Evolutionary conservation across 2,797 vertebrate species (phyloP), one percentile per base, ranked within the genome.

Genomic region (Pachyuromys duprasi): DNA sequence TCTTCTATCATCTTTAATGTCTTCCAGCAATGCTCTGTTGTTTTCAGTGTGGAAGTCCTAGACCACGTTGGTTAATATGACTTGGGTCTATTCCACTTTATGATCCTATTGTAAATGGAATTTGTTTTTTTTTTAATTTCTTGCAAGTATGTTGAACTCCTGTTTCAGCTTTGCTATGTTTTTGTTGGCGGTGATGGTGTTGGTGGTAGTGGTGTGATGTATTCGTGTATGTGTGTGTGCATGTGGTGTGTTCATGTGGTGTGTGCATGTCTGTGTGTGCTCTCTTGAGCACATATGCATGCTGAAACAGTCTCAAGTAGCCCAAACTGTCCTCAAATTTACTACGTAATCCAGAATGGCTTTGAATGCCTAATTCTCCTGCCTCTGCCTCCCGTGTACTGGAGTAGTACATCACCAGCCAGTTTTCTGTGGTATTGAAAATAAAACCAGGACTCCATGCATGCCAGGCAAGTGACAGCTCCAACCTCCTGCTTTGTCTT

Each of bases 31-130:
- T 81, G 15, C 36, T 81, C 80, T 62, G 3, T 81, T 57, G 42
- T 79, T 93, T 90, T 83, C 28, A 93, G 6, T 36, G 22, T 83
- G 60, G n/a, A 86, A 67, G 9, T 91, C 65, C 87, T 65, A 88
- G 49, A 33, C 8, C 14, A 86, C 26, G 20, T 62, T 53, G 24
- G 31, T 89, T 88, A 86, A 82, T 20, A 86, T 39, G 80, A 86
- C 90, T 78, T 39, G 57, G 76, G 28, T 57, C 87, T 75, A 78
- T 49, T 80, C 80, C 31, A 75, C 7, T 83, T 94, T 95, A 45
- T 86, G 31, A 79, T 65, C 57, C 24, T 20, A 76, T 53, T 55
- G 45, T 72, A 92, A 82, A 49, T 62, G 49, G 17, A 81, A 78
- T 80, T 82, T 33, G 63, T 79, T 84, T 90, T 67, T 76, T 39